phyloP scores from a whole-genome alignment of 2,888 invertebrate genomes.

The Anorthoa munda region DNA sequence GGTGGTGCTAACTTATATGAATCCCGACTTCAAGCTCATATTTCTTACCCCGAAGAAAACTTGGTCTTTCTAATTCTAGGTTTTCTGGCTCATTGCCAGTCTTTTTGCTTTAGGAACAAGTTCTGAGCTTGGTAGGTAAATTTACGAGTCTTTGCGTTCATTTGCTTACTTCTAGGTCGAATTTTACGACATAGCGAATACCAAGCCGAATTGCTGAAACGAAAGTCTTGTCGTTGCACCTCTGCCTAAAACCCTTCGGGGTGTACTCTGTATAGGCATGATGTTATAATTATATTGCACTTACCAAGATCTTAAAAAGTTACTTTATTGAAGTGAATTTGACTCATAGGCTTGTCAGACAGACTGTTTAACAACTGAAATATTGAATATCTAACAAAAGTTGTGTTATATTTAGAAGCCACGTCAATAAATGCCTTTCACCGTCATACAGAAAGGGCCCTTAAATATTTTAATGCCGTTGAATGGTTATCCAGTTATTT shows the following conservation, averaged over 20 bases:
- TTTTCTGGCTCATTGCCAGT: slow-evolving; percentile 45
- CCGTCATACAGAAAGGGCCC: not conserved
- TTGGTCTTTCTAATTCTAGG: slow-evolving; percentile 14
- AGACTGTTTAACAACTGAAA: not conserved
- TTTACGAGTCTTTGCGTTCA: slow-evolving; percentile 48
- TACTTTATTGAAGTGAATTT: slow-evolving; percentile 23
- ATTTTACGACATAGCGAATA: slow-evolving; percentile 39
- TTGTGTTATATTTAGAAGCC: not conserved
- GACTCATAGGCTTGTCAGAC: not conserved
- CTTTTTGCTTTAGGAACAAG: slow-evolving; percentile 39
- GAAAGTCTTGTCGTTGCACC: not conserved
- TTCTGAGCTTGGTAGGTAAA: slow-evolving; percentile 38
- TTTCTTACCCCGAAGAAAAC: slow-evolving; percentile 28
- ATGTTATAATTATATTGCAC: not conserved
- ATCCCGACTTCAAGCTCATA: not conserved
- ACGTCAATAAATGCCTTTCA: not conserved
- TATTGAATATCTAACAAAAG: not conserved
- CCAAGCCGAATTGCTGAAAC: slow-evolving; percentile 12
- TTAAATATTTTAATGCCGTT: not conserved
- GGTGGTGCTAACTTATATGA: slow-evolving; percentile 3
- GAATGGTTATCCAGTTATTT: too few relatives aligned
- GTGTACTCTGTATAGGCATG: too few relatives aligned
- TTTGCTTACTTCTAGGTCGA: slow-evolving; percentile 45
- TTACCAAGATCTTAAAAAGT: not conserved
- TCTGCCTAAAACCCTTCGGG: too few relatives aligned